A percentile compares a stretch with the other conserved stretches of the same genome.
These are phyloP conservation scores for Colossoma macropomum DNA, from an alignment of 2,113 vertebrate genomes.

Conservation along the genomic window DNA sequence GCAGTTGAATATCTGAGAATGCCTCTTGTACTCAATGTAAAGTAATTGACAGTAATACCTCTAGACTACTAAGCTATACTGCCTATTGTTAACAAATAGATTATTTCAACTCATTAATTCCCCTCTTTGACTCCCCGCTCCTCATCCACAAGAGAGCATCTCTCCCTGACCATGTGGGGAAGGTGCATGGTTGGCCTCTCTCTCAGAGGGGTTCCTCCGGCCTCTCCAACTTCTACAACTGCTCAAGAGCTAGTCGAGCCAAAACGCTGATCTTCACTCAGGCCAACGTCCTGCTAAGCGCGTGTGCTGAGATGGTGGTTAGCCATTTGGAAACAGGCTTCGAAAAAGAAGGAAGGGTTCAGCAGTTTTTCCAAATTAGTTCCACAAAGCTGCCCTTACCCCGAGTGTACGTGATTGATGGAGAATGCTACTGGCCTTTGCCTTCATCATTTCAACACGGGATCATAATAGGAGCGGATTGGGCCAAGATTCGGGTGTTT, in stretches of 20 bases:
- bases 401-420: not conserved
- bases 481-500: not conserved
- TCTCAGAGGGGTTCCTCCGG: conserved; percentile 69
- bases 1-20: too few species aligned
- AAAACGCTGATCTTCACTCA: conserved; percentile 73
- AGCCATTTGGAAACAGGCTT: conserved; percentile 71
- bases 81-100: not conserved
- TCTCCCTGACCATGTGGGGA: conserved; percentile 68
- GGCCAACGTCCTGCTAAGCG: conserved; percentile 70
- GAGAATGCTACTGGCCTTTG: not conserved
- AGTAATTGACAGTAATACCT: too few species aligned
- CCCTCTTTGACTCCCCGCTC: conserved; percentile 3
- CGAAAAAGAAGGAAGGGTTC: not conserved
- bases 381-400: not conserved
- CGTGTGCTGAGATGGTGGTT: conserved; percentile 67
- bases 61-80: not conserved
- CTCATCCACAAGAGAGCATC: conserved; percentile 47
- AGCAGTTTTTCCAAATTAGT: conserved; percentile 8
- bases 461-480: not conserved
- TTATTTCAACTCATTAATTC: not conserved
- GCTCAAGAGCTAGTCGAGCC: conserved; percentile 70
- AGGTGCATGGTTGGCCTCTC: conserved; percentile 65
- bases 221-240: conserved; percentile 71
- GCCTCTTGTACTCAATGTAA: too few species aligned
- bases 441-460: too few species aligned